Base-by-base conservation (phyloP, 2,888 invertebrate species). In the Drosophila pseudotalamancana region DNA sequence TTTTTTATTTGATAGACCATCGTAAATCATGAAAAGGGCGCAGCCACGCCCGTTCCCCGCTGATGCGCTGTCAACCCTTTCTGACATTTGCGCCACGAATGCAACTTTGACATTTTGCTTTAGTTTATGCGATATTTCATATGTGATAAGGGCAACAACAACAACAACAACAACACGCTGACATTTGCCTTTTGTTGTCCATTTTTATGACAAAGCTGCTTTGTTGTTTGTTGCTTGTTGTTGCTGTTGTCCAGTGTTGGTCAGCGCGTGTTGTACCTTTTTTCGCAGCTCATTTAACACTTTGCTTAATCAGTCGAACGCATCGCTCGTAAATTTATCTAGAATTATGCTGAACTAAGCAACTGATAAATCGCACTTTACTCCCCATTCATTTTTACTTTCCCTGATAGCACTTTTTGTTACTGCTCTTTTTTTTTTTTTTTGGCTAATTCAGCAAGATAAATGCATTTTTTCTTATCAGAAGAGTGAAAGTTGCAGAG, bases 121-220 rank as follows among this genome's bases (percentile, higher is more conserved):
- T 81, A 84, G 85, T 81, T 81, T 81, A 87, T 77, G 87, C 60
- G 85, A 81, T 87, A 87, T 81, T 81, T 84, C 85, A 84, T 77
- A 69, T 81, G 56, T 84, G 81, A 81, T 87, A 87, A 80, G 77
- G 71, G 49, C 51, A 54, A 12, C 50, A 54, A 59, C 50, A 66
- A 43, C 45, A 34, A 19, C 42, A 53, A 40, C 29, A 65, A 31
- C 42, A 39, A 31, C 16, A n/a, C 27, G n/a, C 67, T 80, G 77
- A 56, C 87, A 77, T 69, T 80, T 87, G 27, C 49, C 49, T 61
- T 68, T 50, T 21, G 23, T 25, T 42, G 34, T 27, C 23, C 9
- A 21, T 45, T 66, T n/a, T 42, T 57, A 48, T 55, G 43, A 23
- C 19, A 18, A n/a, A n/a, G n/a, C n/a, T n/a, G n/a, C n/a, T n/a